Evolutionary conservation across 1,140 invertebrate genomes (phyloP).

Genomic region (Zelostemma sp.): DNA sequence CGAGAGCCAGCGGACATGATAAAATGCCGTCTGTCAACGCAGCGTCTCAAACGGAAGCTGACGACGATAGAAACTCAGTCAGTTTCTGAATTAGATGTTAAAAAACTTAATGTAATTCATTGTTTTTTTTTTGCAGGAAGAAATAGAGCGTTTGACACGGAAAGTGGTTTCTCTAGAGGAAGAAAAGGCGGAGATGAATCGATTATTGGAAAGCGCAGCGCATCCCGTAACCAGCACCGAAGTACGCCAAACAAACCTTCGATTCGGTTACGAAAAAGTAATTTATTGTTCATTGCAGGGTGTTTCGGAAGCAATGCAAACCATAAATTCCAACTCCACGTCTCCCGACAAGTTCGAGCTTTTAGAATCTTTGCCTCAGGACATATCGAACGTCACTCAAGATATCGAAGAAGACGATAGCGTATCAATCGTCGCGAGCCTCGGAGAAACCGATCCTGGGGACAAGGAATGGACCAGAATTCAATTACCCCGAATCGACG

Average conservation of each 20-base stretch:
- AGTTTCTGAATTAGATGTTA: constrained; percentile 9
- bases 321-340: constrained; percentile 62
- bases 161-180: constrained; percentile 71
- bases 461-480: constrained; percentile 66
- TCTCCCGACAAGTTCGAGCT: constrained; percentile 66
- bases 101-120: constrained; percentile 7
- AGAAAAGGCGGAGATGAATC: constrained; percentile 72
- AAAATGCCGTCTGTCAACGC: constrained; percentile 54
- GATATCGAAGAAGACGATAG: constrained; percentile 58
- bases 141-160: constrained; percentile 72
- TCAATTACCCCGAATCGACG: constrained; percentile 55
- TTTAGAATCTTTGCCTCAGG: constrained; percentile 58
- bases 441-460: constrained; percentile 65
- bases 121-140: constrained; percentile 59
- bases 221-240: constrained; percentile 18
- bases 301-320: constrained; percentile 54
- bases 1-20: constrained; percentile 67
- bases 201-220: constrained; percentile 37
- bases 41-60: constrained; percentile 65
- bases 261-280: neutral
- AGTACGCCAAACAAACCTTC: constrained; percentile 27
- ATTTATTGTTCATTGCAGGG: constrained; percentile 25
- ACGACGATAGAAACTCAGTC: constrained; percentile 55
- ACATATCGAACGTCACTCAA: constrained; percentile 52
- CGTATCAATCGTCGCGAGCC: constrained; percentile 59